These are phyloP conservation scores for Motacilla tschutschensis DNA, from an alignment of 2,113 vertebrate species.

Conservation along the genomic window DNA sequence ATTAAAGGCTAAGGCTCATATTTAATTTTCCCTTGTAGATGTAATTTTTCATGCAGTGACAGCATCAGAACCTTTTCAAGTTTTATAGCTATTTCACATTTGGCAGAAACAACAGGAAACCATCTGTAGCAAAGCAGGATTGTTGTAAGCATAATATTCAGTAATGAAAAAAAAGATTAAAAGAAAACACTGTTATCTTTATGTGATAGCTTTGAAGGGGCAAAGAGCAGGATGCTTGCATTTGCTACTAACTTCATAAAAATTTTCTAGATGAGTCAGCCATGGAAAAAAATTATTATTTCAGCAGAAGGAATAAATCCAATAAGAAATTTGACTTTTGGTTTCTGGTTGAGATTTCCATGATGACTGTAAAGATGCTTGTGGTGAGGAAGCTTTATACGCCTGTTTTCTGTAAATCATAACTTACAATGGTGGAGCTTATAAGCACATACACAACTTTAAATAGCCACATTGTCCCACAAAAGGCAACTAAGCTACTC, in stretches of 20 bases:
- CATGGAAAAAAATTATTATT: not conserved
- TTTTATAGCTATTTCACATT: constrained; percentile 66
- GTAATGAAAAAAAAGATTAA: constrained; percentile 64
- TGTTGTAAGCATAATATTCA: constrained; percentile 56
- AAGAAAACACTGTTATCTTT: constrained; percentile 52
- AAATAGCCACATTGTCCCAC: not conserved
- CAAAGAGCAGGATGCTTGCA: constrained; percentile 5
- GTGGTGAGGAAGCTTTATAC: not conserved
- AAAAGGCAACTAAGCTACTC: not conserved
- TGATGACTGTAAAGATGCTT: not conserved
- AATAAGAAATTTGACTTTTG: not conserved
- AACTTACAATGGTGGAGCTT: not conserved
- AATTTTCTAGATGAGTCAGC: constrained; percentile 1
- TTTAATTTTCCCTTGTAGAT: constrained; percentile 58
- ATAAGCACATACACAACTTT: not conserved
- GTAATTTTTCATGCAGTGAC: constrained; percentile 46
- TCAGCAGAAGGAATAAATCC: constrained; percentile 11
- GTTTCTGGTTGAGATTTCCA: not conserved
- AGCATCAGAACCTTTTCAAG: constrained; percentile 64
- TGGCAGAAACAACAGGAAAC: constrained; percentile 73
- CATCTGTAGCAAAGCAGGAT: constrained; percentile 57
- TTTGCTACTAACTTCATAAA: constrained; percentile 20
- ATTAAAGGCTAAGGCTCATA: constrained; percentile 67
- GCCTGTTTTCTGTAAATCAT: not conserved
- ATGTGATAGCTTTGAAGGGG: constrained; percentile 56